These are phyloP conservation scores for Drosophila ironensis DNA, from an alignment of 1,140 invertebrate species.

Conservation along the genomic window DNA sequence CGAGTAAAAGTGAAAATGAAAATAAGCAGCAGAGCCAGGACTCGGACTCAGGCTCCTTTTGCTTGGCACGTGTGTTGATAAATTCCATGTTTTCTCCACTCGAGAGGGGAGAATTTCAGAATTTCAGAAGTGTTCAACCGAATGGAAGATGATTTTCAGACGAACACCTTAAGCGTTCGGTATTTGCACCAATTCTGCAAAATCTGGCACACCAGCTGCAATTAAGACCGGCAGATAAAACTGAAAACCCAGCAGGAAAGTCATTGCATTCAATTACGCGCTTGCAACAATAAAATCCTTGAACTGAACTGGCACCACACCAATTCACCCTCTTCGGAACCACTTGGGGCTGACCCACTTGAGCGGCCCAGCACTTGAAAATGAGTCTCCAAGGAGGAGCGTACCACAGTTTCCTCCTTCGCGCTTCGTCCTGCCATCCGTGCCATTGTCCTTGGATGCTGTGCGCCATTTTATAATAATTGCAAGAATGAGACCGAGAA, in stretches of 20 bases:
- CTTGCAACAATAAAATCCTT: slow-evolving; percentile 75
- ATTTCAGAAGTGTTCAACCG: neutral
- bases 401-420: slow-evolving; percentile 40
- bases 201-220: slow-evolving; percentile 46
- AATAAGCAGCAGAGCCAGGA: slow-evolving; percentile 32
- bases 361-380: slow-evolving; percentile 73
- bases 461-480: slow-evolving; percentile 75
- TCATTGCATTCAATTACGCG: slow-evolving; percentile 72
- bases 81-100: slow-evolving; percentile 24
- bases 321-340: slow-evolving; percentile 19
- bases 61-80: slow-evolving; percentile 36
- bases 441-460: slow-evolving; percentile 38
- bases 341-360: slow-evolving; percentile 68
- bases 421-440: no score
- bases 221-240: slow-evolving; percentile 61
- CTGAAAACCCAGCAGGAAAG: neutral
- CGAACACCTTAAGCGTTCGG: neutral
- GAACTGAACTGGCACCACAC: slow-evolving; percentile 46
- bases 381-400: slow-evolving; percentile 72
- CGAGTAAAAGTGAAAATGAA: slow-evolving; percentile 41
- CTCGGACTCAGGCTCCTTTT: slow-evolving; percentile 4
- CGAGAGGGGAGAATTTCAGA: neutral
- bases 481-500: slow-evolving; percentile 41
- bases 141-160: neutral
- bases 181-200: neutral